Evolutionary conservation across 2,888 invertebrate genomes (phyloP).

Genomic region (Rhamnusium bicolor): DNA sequence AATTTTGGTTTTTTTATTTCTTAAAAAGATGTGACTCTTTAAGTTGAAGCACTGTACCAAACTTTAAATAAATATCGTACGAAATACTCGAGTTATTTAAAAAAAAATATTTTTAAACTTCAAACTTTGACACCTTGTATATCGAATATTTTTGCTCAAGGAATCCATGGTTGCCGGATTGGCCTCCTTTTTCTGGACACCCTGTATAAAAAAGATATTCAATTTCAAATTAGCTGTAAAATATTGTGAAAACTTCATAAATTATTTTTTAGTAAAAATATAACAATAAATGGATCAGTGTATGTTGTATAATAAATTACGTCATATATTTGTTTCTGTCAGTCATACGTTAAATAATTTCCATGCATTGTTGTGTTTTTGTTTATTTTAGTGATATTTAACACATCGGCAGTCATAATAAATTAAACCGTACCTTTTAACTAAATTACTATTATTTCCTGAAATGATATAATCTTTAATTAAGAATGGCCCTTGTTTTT

Average conservation of each 20-base stretch:
- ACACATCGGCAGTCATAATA: neutral
- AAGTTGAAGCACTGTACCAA: too few relatives aligned
- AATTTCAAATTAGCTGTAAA: neutral
- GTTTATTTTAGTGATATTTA: neutral
- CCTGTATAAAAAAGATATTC: neutral
- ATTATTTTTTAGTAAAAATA: slow-evolving; percentile 8
- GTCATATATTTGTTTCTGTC: neutral
- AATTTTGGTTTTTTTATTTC: too few relatives aligned
- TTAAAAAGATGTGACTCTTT: too few relatives aligned
- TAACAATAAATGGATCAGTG: neutral
- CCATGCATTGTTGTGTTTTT: neutral
- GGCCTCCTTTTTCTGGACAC: too few relatives aligned
- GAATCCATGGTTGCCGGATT: too few relatives aligned
- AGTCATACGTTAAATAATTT: neutral
- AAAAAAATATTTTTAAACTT: too few relatives aligned
- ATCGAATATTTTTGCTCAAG: too few relatives aligned
- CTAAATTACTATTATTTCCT: neutral
- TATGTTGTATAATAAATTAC: slow-evolving; percentile 3
- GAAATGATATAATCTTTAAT: neutral
- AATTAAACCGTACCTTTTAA: neutral
- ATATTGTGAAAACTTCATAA: slow-evolving; percentile 3
- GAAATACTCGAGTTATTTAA: too few relatives aligned
- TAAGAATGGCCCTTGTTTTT: neutral
- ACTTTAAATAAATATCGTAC: too few relatives aligned
- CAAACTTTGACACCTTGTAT: too few relatives aligned